Evolutionary conservation across 1,140 invertebrate genomes (phyloP).

Genomic region (Drosophila elegans): DNA sequence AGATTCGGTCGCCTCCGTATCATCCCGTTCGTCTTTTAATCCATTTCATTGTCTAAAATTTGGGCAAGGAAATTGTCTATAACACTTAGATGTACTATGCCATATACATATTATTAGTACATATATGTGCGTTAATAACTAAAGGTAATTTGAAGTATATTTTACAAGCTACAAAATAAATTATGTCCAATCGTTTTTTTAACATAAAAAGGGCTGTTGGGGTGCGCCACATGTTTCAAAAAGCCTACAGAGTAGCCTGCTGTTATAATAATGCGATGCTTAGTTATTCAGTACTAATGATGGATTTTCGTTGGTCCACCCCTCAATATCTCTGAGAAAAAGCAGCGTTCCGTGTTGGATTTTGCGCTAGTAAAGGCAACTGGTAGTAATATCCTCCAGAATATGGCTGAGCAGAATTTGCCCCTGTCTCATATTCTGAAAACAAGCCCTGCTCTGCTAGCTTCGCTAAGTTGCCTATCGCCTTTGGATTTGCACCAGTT

Average conservation of each 20-base stretch:
- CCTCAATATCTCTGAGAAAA: constrained; percentile 48
- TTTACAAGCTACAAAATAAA: constrained; percentile 75
- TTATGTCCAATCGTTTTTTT: constrained; percentile 69
- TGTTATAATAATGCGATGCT: constrained; percentile 46
- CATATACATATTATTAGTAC: constrained; percentile 25
- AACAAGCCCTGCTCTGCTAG: constrained; percentile 22
- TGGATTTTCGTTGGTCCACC: constrained; percentile 13
- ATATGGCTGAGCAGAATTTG: constrained; percentile 32
- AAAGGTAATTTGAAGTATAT: constrained; percentile 39
- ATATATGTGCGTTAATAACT: constrained; percentile 14
- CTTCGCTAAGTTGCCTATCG: constrained; percentile 27
- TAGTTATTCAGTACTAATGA: constrained; percentile 54
- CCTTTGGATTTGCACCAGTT: constrained; percentile 56
- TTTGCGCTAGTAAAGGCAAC: constrained; percentile 37
- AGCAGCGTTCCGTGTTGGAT: constrained; percentile 13
- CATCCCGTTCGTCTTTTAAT: constrained; percentile 39
- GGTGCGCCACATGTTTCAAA: constrained; percentile 26
- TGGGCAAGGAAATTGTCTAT: constrained; percentile 70
- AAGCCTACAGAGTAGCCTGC: constrained; percentile 46
- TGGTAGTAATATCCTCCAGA: constrained; percentile 51
- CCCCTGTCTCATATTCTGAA: constrained; percentile 8
- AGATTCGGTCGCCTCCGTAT: constrained; percentile 11
- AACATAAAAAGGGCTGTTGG: constrained; percentile 66
- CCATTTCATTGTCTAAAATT: constrained; percentile 64
- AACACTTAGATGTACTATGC: constrained; percentile 69